Conservation (phyloP, 2,888 invertebrate species). For the Osmoderma eremita region DNA sequence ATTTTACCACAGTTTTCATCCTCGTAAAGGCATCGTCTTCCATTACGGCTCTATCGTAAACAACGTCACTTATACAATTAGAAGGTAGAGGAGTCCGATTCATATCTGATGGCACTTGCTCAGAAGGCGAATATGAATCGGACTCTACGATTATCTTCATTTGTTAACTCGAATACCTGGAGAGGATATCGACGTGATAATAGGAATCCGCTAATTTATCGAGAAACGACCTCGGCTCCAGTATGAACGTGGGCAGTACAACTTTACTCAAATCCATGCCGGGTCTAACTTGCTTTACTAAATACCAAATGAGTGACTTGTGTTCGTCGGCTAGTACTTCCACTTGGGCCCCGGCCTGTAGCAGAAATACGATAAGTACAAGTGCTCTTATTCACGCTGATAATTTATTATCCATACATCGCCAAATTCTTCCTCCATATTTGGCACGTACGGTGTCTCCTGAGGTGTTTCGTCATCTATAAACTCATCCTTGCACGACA, state of each 20-base stretch:
- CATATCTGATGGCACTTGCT: no score
- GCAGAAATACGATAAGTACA: slow-evolving; percentile 42
- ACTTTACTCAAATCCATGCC: slow-evolving; percentile 97
- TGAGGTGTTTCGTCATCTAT: slow-evolving; percentile 64
- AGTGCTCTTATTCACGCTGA: not conserved
- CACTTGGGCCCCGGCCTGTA: slow-evolving; percentile 82
- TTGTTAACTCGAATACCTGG: slow-evolving; percentile 73
- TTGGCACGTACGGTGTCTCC: slow-evolving; percentile 71
- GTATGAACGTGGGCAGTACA: slow-evolving; percentile 91
- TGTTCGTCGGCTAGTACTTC: slow-evolving; percentile 95
- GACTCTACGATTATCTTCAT: no score
- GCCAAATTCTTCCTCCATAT: slow-evolving; percentile 71
- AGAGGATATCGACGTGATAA: slow-evolving; percentile 90
- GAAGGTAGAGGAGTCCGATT: no score
- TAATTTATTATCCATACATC: slow-evolving; percentile 56
- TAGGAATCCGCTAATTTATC: slow-evolving; percentile 94
- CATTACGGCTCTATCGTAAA: slow-evolving; percentile 74
- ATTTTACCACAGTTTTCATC: slow-evolving; percentile 87
- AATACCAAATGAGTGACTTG: slow-evolving; percentile 93
- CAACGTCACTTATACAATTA: no score
- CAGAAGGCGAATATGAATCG: no score
- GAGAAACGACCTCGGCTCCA: slow-evolving; percentile 92
- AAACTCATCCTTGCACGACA: slow-evolving; percentile 68
- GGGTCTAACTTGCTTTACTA: slow-evolving; percentile 93
- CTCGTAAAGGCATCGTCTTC: slow-evolving; percentile 90